phyloP scores from a whole-genome alignment of 2,888 invertebrate species.

The Drosophila multiciliata region DNA sequence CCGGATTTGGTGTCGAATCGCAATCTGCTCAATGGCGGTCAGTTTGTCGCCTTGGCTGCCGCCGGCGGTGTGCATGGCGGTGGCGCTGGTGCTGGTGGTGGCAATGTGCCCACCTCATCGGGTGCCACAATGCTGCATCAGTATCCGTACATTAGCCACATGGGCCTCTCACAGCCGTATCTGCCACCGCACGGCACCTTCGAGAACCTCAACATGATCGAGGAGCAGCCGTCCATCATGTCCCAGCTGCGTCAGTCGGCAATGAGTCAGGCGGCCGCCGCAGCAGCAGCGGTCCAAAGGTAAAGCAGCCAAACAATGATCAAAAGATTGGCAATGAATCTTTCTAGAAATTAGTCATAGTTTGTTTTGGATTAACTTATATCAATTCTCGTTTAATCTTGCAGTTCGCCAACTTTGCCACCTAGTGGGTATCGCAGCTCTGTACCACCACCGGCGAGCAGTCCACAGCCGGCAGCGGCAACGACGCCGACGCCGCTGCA shows the following conservation, averaged over 20 bases:
- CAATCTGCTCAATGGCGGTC: slow-evolving; percentile 86
- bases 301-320: slow-evolving; percentile 19
- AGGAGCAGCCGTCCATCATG: slow-evolving; percentile 84
- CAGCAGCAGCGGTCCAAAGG: slow-evolving; percentile 69
- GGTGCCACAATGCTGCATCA: slow-evolving; percentile 78
- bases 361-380: neutral
- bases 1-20: slow-evolving; percentile 92
- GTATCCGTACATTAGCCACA: slow-evolving; percentile 82
- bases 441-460: slow-evolving; percentile 77
- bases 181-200: slow-evolving; percentile 89
- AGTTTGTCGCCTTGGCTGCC: slow-evolving; percentile 65
- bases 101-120: slow-evolving; percentile 84
- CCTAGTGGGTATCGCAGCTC: slow-evolving; percentile 85
- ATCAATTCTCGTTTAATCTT: neutral
- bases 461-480: slow-evolving; percentile 85
- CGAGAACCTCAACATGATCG: slow-evolving; percentile 88
- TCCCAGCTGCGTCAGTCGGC: slow-evolving; percentile 81
- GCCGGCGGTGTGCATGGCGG: slow-evolving; percentile 70
- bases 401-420: slow-evolving; percentile 84
- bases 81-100: slow-evolving; percentile 61
- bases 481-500: slow-evolving; percentile 79
- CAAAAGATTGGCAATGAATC: neutral
- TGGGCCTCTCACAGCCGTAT: slow-evolving; percentile 84
- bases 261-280: slow-evolving; percentile 74
- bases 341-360: neutral